phyloP scores from a whole-genome alignment of 2,888 invertebrate genomes.

The Theristus sp. region DNA sequence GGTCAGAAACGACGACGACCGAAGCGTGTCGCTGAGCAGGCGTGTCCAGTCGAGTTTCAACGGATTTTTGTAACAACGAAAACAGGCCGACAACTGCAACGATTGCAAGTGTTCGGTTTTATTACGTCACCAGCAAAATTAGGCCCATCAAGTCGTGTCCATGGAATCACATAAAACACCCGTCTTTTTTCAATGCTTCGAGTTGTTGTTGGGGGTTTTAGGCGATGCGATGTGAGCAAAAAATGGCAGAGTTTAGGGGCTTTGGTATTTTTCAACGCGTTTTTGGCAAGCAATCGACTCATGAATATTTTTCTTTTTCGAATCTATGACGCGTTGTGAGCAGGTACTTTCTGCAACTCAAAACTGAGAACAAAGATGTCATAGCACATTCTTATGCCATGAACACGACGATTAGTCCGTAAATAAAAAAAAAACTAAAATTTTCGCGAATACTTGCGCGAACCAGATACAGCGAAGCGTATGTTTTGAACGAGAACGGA shows the following conservation, averaged over 20 bases:
- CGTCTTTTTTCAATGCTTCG: neutral
- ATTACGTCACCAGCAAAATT: conserved; percentile 51
- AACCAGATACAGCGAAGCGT: conserved; percentile 55
- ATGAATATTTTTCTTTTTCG: no score
- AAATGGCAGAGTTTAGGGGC: no score
- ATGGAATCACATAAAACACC: neutral
- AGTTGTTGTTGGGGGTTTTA: neutral
- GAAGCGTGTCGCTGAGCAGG: conserved; percentile 47
- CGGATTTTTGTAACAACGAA: no score
- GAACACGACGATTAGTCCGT: neutral
- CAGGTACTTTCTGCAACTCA: no score
- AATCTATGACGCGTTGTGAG: no score
- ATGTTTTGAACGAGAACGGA: conserved; percentile 52
- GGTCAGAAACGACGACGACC: conserved; percentile 55
- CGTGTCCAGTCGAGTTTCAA: conserved; percentile 43
- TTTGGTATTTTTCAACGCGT: no score
- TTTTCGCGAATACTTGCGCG: no score
- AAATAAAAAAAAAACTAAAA: conserved; percentile 15
- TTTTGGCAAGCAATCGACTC: no score
- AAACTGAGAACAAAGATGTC: no score
- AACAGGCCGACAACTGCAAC: no score
- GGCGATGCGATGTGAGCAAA: neutral
- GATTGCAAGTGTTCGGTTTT: no score
- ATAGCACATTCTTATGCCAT: neutral
- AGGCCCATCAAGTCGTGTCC: conserved; percentile 9